Evolutionary conservation across 2,113 vertebrate species (phyloP), one percentile per base, ranked within the genome.

Genomic region (Morone chrysops): DNA sequence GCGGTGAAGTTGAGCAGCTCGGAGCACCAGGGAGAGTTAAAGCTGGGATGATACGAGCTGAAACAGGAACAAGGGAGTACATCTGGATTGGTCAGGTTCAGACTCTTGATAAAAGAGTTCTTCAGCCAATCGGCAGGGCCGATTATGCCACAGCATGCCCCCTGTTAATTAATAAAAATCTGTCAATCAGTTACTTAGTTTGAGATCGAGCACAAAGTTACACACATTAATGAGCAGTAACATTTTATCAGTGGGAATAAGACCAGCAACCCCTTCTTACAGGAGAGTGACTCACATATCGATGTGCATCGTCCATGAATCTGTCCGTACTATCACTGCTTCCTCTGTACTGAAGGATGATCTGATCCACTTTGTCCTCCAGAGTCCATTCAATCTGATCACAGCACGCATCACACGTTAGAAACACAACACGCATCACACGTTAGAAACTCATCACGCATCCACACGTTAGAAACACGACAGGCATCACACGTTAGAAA

Each of bases 31-130:
- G 61, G 20, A 0, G 51, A 87, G 38, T 85, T 82, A 2, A 67
- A 83, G 31, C 14, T 5, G 10, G 0, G 31, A 0, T 1, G 36
- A 25, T 0, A 70, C 0, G 3, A 50, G 4, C n/a, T 86, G 72
- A 94, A 95, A 70, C 94, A 95, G 48, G 94, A 94, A 79, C 94
- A 95, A 0, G 95, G 95, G 18, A 92, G 92, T 4, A 94, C 59
- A 1, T 50, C 51, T 0, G 4, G 31, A 4, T 1, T 18, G 25
- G 12, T 71, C 63, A 81, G 71, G 65, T 82, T 80, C 63, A 78
- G 56, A 4, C 4, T 70, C 56, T 69, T 18, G 51, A 95, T 77
- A 59, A 87, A 77, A 0, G 22, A 9, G 81, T 95, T 95, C 8
- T 67, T 74, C 72, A 78, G 50, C 95, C 95, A 95, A 77, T 95